These are phyloP conservation scores for Zootermopsis nevadensis DNA, from an alignment of 2,888 invertebrate genomes.

Conservation along the genomic window DNA sequence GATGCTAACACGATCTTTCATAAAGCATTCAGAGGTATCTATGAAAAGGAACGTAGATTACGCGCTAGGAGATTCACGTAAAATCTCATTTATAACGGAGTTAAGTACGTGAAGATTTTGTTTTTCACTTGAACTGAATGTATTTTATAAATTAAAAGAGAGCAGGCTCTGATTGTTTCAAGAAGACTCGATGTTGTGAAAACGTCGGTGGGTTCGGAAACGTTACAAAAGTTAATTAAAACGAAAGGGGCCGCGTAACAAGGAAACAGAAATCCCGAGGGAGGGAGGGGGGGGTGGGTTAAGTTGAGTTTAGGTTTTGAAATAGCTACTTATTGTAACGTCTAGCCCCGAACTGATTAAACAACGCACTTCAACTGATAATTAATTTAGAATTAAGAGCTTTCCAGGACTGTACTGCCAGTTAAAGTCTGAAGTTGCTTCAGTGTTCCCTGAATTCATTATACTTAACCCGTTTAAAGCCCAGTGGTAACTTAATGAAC, in stretches of 20 bases:
- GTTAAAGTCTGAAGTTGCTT: no score
- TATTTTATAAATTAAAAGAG: background rate
- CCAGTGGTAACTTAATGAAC: no score
- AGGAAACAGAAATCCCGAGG: background rate
- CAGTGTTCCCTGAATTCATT: no score
- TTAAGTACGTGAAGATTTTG: background rate
- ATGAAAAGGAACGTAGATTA: background rate
- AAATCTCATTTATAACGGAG: background rate
- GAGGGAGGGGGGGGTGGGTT: no score
- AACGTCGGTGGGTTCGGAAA: no score
- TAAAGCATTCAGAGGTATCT: background rate
- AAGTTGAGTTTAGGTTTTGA: background rate
- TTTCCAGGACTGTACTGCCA: no score
- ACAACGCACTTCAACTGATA: background rate
- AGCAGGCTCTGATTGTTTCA: no score
- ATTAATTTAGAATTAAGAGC: background rate
- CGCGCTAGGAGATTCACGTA: background rate
- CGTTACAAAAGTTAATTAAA: conserved; percentile 1
- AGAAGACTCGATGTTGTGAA: background rate
- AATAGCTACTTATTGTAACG: background rate
- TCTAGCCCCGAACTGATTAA: background rate
- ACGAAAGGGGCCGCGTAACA: background rate
- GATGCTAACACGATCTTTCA: no score
- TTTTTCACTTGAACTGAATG: background rate
- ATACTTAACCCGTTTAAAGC: no score